These are phyloP conservation scores for Sitta carolinensis DNA, from an alignment of 2,797 vertebrate species.

Conservation along the genomic window DNA sequence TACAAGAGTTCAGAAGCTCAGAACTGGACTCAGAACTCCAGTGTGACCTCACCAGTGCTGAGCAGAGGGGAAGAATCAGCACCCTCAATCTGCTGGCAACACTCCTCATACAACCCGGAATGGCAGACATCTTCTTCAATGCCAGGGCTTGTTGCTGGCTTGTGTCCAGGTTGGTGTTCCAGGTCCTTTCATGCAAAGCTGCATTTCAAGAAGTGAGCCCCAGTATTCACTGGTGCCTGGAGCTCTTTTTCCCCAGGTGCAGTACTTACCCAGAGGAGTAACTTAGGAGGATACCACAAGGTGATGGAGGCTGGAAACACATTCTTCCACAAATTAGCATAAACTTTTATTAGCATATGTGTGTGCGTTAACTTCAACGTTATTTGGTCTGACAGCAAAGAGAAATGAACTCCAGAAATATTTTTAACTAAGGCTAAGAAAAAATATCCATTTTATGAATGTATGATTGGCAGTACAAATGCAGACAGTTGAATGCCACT, in stretches of 20 bases:
- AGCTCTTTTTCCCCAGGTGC: neutral
- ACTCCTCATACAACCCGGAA: neutral
- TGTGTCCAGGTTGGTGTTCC: fast-evolving
- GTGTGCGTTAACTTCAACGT: neutral
- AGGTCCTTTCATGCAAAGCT: neutral
- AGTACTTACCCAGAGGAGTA: neutral
- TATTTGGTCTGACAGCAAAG: neutral
- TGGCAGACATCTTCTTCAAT: fast-evolving
- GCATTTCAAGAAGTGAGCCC: neutral
- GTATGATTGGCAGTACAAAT: neutral
- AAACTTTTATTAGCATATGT: neutral
- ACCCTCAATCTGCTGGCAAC: fast-evolving
- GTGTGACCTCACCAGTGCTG: neutral
- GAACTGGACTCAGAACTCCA: neutral
- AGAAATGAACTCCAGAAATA: neutral
- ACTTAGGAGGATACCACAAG: neutral
- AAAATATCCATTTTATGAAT: neutral
- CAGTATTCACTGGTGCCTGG: neutral
- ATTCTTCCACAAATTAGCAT: neutral
- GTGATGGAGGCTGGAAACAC: neutral
- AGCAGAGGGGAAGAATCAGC: neutral
- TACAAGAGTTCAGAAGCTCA: neutral
- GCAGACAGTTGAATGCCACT: neutral
- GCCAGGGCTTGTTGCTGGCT: neutral
- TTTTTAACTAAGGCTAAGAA: neutral